Evolutionary conservation across 2,888 invertebrate genomes (phyloP).

Genomic region (Osedax frankpressi): DNA sequence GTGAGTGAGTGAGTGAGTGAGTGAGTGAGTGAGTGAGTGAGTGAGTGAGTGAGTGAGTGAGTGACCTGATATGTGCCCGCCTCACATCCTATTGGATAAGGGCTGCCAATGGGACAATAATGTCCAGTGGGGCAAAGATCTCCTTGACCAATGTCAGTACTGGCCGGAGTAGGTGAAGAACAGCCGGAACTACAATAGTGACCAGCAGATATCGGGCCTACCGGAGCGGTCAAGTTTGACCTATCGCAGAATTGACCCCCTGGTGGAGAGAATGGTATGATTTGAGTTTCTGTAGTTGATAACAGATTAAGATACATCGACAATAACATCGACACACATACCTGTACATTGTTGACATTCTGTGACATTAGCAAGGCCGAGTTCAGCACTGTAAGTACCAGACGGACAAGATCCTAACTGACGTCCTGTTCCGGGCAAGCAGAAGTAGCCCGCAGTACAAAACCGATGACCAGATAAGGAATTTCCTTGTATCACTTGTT

Average conservation of each 20-base stretch:
- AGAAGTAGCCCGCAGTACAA: conserved; percentile 40
- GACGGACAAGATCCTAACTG: conserved; percentile 38
- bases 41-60: neutral
- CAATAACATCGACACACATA: no score
- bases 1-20: neutral
- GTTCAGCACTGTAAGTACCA: conserved; percentile 38
- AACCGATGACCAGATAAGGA: conserved; percentile 35
- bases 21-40: neutral
- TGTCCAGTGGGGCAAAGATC: conserved; percentile 39
- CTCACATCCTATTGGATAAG: conserved; percentile 34
- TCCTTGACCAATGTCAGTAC: conserved; percentile 38
- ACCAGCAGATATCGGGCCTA: conserved; percentile 35
- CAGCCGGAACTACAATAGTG: conserved; percentile 39
- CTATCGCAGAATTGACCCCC: conserved; percentile 29
- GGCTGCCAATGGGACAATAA: conserved; percentile 34
- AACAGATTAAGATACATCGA: no score
- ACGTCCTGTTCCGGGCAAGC: conserved; percentile 37
- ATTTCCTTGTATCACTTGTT: conserved; percentile 36
- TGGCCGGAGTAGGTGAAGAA: conserved; percentile 35
- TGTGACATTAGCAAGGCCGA: conserved; percentile 31
- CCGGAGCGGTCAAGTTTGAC: conserved; percentile 37
- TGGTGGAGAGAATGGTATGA: neutral
- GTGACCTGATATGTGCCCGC: conserved; percentile 40
- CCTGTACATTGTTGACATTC: conserved; percentile 24
- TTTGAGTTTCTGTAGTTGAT: no score